phyloP scores from a whole-genome alignment of 1,140 invertebrate genomes.

The Drosophila kepulauana region DNA sequence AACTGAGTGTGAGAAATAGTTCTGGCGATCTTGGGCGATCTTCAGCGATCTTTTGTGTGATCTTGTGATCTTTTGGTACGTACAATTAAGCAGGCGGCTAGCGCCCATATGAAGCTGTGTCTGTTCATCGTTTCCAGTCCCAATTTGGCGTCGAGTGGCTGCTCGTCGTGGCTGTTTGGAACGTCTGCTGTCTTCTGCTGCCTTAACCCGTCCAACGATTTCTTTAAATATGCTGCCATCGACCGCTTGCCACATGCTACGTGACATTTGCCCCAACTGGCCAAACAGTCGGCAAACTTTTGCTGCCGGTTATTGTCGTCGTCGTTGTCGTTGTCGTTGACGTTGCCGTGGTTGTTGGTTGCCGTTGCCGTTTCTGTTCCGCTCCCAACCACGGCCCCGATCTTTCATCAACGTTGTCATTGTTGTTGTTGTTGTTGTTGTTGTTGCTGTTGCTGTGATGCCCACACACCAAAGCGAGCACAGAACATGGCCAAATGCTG shows the following conservation, averaged over 20 bases:
- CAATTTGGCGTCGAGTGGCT: constrained; percentile 50
- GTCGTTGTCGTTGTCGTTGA: constrained; percentile 24
- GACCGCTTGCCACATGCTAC: constrained; percentile 51
- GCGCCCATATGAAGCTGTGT: constrained; percentile 71
- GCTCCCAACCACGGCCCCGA: too few species aligned
- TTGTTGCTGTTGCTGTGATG: constrained; percentile 26
- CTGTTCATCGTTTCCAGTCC: constrained; percentile 78
- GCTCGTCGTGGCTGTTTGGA: constrained; percentile 50
- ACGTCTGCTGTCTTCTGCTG: constrained; percentile 77
- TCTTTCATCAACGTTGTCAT: neutral
- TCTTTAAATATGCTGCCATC: constrained; percentile 81
- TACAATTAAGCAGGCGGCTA: constrained; percentile 82
- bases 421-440: constrained; percentile 20
- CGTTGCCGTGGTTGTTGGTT: constrained; percentile 27
- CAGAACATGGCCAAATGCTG: constrained; percentile 71
- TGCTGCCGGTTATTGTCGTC: constrained; percentile 39
- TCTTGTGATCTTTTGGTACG: constrained; percentile 42
- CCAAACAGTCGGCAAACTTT: too few species aligned
- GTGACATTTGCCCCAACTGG: constrained; percentile 73
- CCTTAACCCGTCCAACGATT: constrained; percentile 55
- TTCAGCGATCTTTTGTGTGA: neutral
- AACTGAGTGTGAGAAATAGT: neutral
- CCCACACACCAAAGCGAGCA: constrained; percentile 57
- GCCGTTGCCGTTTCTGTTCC: constrained; percentile 15
- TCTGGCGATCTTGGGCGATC: too few species aligned